These are phyloP conservation scores for Noctua janthe DNA, from an alignment of 2,888 invertebrate genomes.

Conservation along the genomic window DNA sequence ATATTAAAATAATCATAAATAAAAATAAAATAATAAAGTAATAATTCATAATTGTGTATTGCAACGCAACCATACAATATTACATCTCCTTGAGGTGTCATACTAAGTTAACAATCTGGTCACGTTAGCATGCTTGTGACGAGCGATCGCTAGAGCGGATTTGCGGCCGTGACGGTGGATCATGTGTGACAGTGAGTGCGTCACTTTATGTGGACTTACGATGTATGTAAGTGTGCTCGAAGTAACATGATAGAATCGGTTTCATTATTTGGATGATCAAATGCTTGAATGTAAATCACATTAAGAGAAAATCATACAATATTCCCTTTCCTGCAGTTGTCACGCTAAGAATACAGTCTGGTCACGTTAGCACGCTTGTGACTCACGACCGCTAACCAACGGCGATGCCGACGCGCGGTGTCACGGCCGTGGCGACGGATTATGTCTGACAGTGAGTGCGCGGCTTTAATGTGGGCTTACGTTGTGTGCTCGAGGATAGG, in stretches of 20 bases:
- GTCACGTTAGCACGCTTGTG: conserved; percentile 40
- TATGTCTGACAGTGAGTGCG: conserved; percentile 40
- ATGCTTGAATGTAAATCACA: background rate
- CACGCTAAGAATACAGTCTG: conserved; percentile 26
- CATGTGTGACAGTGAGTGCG: conserved; percentile 59
- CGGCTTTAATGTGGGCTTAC: conserved; percentile 16
- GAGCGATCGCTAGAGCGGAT: conserved; percentile 29
- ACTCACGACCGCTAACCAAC: background rate
- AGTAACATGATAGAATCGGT: background rate
- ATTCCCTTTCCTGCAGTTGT: background rate
- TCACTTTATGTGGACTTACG: conserved; percentile 53
- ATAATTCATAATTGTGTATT: background rate
- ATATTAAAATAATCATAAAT: background rate
- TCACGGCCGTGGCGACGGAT: conserved; percentile 33
- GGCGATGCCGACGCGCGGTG: background rate
- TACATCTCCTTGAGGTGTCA: conserved; percentile 24
- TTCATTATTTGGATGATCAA: background rate
- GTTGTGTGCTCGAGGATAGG: background rate
- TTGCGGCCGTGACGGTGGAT: conserved; percentile 48
- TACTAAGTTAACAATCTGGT: conserved; percentile 44
- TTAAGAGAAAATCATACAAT: background rate
- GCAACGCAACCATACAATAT: background rate
- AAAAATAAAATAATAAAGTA: no score
- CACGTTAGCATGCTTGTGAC: conserved; percentile 49
- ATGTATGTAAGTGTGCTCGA: conserved; percentile 13